Evolutionary conservation across 2,797 vertebrate genomes (phyloP), one percentile per base, ranked within the genome.

Genomic region (Phalloptychus januarius): DNA sequence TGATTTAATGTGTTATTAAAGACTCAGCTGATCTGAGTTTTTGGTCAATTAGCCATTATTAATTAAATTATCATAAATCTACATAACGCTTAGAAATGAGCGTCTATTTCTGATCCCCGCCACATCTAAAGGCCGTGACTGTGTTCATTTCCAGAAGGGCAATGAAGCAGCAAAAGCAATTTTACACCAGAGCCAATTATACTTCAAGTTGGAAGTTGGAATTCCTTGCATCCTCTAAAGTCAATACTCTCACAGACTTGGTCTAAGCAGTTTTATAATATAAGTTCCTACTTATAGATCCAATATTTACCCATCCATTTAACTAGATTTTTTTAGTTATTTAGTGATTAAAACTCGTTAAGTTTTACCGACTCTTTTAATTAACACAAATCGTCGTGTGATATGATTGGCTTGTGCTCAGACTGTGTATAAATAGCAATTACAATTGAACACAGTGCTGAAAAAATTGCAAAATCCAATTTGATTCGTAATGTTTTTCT

Each of bases 11-110:
- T 84, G 80, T 90, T 89, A 93, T 93, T 93, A 94, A 83, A 77
- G 88, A 88, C 91, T 91, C 89, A 87, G 87, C 93, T 91, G 91
- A 94, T 91, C 83, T 84, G 84, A 90, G 83, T 90, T 91, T 90
- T 92, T 92, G 91, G 89, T 92, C 91, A 94, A 93, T 94, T 94
- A 92, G 82, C 80, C 88, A 88, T 91, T 87, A 92, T 91, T 91
- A 93, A 93, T 94, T 89, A 90, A 81, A 91, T 91, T 91, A 94
- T 93, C 87, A 93, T 92, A 85, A 91, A 92, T 93, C 89, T 88
- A 80, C 88, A 92, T 92, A 91, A 88, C 85, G 89, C 76, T 89
- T 79, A 79, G 77, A 86, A 89, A 88, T 83, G 83, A 61, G 81
- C 76, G 74, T 90, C 86, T 75, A 72, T 86, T 85, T 88, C 88